Percentiles rank a stretch among this genome's conserved stretches.
Conservation (phyloP, 2,797 vertebrate species). For the Sphenodon punctatus region DNA sequence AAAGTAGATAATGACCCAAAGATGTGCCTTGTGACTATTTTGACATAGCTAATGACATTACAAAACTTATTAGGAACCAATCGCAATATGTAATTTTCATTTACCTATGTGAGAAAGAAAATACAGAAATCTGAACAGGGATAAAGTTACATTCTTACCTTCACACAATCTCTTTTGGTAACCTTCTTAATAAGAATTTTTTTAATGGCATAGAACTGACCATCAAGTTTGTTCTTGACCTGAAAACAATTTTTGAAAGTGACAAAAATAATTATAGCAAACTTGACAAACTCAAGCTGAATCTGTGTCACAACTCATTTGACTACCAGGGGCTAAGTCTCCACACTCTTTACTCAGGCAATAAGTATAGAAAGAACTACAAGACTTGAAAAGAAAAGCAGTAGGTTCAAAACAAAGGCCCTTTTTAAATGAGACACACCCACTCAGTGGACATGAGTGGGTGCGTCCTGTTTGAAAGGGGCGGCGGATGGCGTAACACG, state of each 20-base stretch:
- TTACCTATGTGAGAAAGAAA: no score
- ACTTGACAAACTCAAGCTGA: neutral
- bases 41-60: neutral
- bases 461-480: no score
- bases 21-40: neutral
- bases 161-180: conserved; percentile 91
- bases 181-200: conserved; percentile 96
- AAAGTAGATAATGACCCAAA: neutral
- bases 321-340: neutral
- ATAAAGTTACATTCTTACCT: conserved; percentile 77
- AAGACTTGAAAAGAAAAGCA: no score
- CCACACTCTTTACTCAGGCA: neutral
- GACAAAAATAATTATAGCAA: neutral
- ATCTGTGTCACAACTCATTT: neutral
- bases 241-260: conserved; percentile 62
- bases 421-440: no score
- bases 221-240: conserved; percentile 96
- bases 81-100: neutral
- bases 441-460: no score
- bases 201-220: conserved; percentile 93
- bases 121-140: neutral
- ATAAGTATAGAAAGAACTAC: no score
- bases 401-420: no score
- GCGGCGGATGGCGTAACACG: no score
- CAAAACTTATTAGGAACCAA: neutral